Evolutionary conservation across 2,113 vertebrate species (phyloP).

Genomic region (Bubo bubo): DNA sequence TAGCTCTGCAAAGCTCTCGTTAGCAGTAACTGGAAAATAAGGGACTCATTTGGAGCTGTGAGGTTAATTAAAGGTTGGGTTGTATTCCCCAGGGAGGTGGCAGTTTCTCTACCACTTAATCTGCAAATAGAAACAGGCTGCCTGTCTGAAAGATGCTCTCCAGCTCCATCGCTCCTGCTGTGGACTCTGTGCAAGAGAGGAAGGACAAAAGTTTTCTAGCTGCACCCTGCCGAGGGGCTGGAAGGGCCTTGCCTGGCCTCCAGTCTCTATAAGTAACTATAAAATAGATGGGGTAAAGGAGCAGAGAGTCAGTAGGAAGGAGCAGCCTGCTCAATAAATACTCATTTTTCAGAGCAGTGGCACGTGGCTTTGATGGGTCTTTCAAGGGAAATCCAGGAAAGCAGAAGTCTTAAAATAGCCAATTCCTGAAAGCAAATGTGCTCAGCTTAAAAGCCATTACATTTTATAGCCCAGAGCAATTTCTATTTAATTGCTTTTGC

Average conservation of each 20-base stretch:
- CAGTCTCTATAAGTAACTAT: background rate
- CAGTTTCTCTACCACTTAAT: background rate
- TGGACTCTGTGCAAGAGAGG: background rate
- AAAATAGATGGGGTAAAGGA: background rate
- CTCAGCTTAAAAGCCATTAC: background rate
- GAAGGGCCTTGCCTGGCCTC: background rate
- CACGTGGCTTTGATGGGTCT: background rate
- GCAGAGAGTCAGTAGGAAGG: background rate
- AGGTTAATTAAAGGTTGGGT: slow-evolving; percentile 45
- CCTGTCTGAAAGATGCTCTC: background rate
- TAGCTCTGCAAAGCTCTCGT: background rate
- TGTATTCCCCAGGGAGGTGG: background rate
- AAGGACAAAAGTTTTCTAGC: background rate
- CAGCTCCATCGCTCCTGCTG: background rate
- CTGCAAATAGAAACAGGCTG: background rate
- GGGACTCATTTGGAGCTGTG: slow-evolving; percentile 10
- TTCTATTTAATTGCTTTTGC: background rate
- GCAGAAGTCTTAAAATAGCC: background rate
- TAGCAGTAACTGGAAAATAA: slow-evolving; percentile 14
- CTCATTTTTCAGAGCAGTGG: background rate
- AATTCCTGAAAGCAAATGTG: background rate
- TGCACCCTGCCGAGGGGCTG: background rate
- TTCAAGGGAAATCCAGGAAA: slow-evolving; percentile 11
- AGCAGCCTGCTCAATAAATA: background rate
- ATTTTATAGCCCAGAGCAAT: background rate